Base-by-base conservation (phyloP, 2,888 invertebrate genomes). In the Andrena bicolor region DNA sequence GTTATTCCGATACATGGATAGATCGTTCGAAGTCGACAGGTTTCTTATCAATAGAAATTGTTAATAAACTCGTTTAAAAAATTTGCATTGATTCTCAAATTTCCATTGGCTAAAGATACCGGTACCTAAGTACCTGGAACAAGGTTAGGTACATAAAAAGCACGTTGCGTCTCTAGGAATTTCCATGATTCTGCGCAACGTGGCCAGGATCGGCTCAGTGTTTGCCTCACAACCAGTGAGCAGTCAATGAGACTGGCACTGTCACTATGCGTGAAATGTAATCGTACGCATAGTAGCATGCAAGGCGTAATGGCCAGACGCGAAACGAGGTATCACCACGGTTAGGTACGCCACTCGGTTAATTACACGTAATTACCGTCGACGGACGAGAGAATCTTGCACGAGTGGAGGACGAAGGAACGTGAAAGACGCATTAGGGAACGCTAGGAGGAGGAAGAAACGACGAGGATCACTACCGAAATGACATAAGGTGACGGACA, bases 241-340 rank as follows among this genome's bases (percentile, higher is more conserved):
- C 87, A 89, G 87, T 89, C 87, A 32, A 32, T 32, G 32, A 32
- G 32, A 32, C 80, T 70, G 78, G 76, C 56, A 83, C 87, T 90
- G 89, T 89, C 90, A 86, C 86, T 86, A 74, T 56, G 70, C 82
- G 86, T 90, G 90, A 90, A 90, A 90, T 90, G 90, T 90, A 88
- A 87, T 90, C 86, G 86, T 90, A 87, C 86, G 84, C 87, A 88
- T 88, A 86, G 88, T 82, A 88, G 85, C 86, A 86, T 86, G 89
- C 84, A 78, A 80, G 81, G 83, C 83, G 79, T 86, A 86, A 88
- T 85, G 84, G 76, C 86, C 83, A 83, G 84, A 85, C 80, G 86
- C 49, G 76, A 88, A 86, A 81, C 69, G 68, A 56, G 71, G 86
- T 88, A 87, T 85, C 84, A 77, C 86, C 87, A 79, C 76, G 74